phyloP scores from a whole-genome alignment of 2,797 vertebrate genomes.

The Phyllotis vaccarum region DNA sequence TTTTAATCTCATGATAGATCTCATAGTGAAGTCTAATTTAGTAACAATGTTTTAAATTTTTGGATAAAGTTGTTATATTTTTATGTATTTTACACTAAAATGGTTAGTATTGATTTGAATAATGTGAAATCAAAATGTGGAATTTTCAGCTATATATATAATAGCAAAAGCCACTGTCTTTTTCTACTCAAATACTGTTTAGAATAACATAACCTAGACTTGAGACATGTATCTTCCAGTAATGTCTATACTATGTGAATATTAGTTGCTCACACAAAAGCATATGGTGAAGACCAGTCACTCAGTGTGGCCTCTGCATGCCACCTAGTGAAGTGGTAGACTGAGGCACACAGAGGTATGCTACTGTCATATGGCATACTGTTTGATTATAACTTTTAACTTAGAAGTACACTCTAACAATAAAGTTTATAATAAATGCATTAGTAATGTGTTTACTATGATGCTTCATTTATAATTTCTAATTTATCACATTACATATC shows the following conservation, averaged over 20 bases:
- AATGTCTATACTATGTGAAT: too few relatives aligned
- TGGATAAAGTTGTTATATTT: not conserved
- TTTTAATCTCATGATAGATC: constrained; percentile 15
- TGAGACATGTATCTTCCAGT: not conserved
- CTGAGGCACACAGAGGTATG: not conserved
- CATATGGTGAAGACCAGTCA: not conserved
- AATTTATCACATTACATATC: not conserved
- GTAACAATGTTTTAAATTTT: constrained; percentile 44
- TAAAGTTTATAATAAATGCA: not conserved
- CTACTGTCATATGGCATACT: not conserved
- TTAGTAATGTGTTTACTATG: not conserved
- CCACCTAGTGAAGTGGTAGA: not conserved
- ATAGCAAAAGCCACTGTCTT: not conserved
- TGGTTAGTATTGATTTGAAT: not conserved
- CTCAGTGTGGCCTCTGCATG: too few relatives aligned
- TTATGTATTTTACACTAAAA: not conserved
- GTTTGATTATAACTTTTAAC: not conserved
- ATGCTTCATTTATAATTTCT: not conserved
- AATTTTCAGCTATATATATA: not conserved
- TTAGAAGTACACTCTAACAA: not conserved
- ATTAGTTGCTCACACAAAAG: not conserved
- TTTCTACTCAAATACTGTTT: not conserved
- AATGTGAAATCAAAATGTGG: not conserved
- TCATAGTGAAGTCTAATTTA: not conserved
- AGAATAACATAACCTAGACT: not conserved